These are phyloP conservation scores for Tipula helvola DNA, from an alignment of 2,888 invertebrate species.

Conservation along the genomic window DNA sequence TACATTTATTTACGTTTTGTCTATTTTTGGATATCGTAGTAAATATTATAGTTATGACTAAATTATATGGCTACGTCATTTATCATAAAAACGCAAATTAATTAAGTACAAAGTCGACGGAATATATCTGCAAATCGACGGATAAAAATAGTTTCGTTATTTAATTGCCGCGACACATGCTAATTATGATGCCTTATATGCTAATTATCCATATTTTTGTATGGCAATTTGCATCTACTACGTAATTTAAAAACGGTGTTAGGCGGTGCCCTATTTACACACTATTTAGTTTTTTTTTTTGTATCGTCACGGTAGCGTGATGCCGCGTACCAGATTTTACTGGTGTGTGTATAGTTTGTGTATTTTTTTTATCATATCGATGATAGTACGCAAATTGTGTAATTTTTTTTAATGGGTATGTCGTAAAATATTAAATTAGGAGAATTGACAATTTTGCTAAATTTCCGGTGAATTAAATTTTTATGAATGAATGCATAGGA, in stretches of 20 bases:
- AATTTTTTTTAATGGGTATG: neutral
- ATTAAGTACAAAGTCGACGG: neutral
- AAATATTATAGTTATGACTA: neutral
- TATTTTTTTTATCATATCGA: neutral
- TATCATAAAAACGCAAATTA: neutral
- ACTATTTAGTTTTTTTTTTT: neutral
- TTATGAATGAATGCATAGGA: neutral
- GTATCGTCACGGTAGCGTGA: neutral
- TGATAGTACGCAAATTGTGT: neutral
- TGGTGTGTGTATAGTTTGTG: neutral
- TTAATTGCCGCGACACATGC: neutral
- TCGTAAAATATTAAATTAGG: neutral
- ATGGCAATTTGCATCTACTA: neutral
- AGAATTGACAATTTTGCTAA: neutral
- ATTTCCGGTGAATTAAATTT: neutral
- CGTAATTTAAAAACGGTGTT: neutral
- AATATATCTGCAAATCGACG: neutral
- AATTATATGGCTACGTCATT: neutral
- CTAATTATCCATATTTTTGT: neutral
- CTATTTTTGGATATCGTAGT: neutral
- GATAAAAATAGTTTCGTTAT: neutral
- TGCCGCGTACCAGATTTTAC: neutral
- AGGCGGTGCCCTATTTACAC: neutral
- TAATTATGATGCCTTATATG: neutral
- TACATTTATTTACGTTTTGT: neutral